Percentiles rank a stretch among this genome's conserved stretches.
phyloP scores from a whole-genome alignment of 2,888 invertebrate species.

The Sinotaia quadrata region DNA sequence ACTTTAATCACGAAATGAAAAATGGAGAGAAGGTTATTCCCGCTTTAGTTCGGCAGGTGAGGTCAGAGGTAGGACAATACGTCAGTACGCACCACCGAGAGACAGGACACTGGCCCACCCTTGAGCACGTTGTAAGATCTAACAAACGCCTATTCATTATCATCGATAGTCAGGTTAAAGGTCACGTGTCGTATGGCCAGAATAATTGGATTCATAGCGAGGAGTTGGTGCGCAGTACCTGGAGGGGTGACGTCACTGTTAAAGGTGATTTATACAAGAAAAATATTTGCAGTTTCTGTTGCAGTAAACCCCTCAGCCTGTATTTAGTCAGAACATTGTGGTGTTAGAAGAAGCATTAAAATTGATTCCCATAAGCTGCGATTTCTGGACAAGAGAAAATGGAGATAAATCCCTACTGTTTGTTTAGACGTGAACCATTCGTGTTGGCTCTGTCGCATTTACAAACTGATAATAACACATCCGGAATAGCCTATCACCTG shows the following conservation, averaged over 20 bases:
- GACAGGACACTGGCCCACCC: slow-evolving; percentile 28
- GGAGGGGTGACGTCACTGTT: slow-evolving; percentile 25
- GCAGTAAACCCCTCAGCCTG: no score
- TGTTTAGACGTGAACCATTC: no score
- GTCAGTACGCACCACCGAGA: slow-evolving; percentile 26
- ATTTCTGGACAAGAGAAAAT: no score
- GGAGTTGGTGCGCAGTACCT: slow-evolving; percentile 29
- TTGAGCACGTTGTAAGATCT: slow-evolving; percentile 20
- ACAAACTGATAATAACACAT: no score
- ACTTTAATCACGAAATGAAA: slow-evolving; percentile 39
- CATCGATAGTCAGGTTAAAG: slow-evolving; percentile 16
- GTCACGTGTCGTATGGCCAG: background rate
- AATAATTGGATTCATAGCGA: slow-evolving; percentile 36
- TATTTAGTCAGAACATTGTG: no score
- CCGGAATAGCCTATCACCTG: no score
- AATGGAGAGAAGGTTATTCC: slow-evolving; percentile 21
- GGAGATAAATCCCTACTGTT: no score
- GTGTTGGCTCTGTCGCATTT: no score
- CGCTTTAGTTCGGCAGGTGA: slow-evolving; percentile 25
- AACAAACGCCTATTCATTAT: slow-evolving; percentile 35
- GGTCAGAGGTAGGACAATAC: slow-evolving; percentile 30
- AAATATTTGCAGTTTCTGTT: slow-evolving; percentile 27
- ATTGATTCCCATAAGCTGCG: no score
- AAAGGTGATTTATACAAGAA: background rate
- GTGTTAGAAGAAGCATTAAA: no score